phyloP scores from a whole-genome alignment of 2,113 vertebrate genomes.

The Tringa solitaria region DNA sequence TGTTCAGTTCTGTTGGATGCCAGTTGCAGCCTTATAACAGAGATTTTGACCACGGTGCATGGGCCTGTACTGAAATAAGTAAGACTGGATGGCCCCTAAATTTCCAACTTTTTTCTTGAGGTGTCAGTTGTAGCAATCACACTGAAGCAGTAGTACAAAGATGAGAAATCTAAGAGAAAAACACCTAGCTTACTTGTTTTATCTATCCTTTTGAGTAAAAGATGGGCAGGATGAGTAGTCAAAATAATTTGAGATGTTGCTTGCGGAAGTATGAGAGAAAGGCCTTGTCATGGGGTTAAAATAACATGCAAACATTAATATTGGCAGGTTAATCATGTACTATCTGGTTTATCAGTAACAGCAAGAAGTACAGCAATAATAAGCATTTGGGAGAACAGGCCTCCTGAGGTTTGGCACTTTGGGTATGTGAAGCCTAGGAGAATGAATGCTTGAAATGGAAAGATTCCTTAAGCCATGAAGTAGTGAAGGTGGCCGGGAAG shows the following conservation, averaged over 20 bases:
- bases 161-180: neutral
- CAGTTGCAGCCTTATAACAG: neutral
- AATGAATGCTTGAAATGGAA: neutral
- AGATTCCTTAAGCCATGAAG: neutral
- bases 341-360: constrained; percentile 11
- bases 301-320: neutral
- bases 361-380: neutral
- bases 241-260: neutral
- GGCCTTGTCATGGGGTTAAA: neutral
- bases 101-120: neutral
- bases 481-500: neutral
- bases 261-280: neutral
- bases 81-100: neutral
- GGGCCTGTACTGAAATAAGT: neutral
- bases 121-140: neutral
- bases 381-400: neutral
- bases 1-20: neutral
- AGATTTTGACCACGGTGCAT: neutral
- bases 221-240: neutral
- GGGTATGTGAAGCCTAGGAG: neutral
- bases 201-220: neutral
- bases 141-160: neutral
- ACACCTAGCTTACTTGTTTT: neutral
- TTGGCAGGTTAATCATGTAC: neutral
- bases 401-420: neutral